Base-by-base conservation (phyloP, 1,140 invertebrate species). In the Lepidurus packardi region DNA sequence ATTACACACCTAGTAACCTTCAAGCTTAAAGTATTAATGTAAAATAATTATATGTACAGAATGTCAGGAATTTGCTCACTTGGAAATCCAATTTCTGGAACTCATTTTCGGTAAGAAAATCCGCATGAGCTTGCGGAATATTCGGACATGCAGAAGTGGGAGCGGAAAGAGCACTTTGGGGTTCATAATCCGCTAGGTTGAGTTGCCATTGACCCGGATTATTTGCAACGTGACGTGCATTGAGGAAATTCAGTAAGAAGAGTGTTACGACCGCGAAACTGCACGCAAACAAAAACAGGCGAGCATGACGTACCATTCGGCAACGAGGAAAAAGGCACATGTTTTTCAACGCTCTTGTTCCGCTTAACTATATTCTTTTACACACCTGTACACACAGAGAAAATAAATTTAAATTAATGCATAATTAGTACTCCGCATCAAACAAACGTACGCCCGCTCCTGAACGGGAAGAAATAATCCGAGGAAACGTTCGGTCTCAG, bases 101-200 rank as follows among this genome's bases (percentile, higher is more conserved):
- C 53, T 65, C 53, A 65, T 65, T 65, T 65, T 65, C 53, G 13
- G 53, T 65, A 1, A 65, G 16, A 65, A 65, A 65, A 65, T 65
- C 53, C 16, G 53, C 53, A 21, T 65, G 16, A 16, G 4, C 21
- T 16, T 65, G 53, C 53, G 16, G 53, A 65, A 65, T 65, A n/a
- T n/a, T 21, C 16, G 53, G 53, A 65, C 53, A 65, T 13, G 53
- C 13, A 16, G 53, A 65, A 7, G 16, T n/a, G 16, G 13, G 21
- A 7, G 16, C 53, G 16, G 13, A 13, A 65, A n/a, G 53, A 7
- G 16, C 13, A 21, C 53, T 65, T 65, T 4, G 4, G n/a, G 21
- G 53, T 16, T 65, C 53, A 21, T 16, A 13, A 7, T 21, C 53
- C 8, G 13, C 53, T n/a, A 65, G 0, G 13, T 16, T 16, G 16